phyloP scores from a whole-genome alignment of 2,888 invertebrate genomes.

The Archaeoteleia sp. region DNA sequence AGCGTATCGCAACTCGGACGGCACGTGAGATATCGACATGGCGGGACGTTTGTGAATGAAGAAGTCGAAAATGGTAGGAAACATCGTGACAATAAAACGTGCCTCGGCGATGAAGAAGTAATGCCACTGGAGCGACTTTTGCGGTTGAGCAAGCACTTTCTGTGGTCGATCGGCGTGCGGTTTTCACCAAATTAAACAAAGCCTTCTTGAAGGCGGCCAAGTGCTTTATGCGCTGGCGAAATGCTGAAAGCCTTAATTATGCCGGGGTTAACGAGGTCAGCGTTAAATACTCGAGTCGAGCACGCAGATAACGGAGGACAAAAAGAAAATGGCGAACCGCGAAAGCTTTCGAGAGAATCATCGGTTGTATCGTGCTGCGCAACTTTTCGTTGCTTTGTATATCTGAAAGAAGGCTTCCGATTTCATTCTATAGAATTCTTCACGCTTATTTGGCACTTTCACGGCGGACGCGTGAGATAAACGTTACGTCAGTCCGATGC shows the following conservation, averaged over 20 bases:
- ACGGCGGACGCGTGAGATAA: slow-evolving; percentile 40
- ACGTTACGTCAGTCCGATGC: slow-evolving; percentile 40
- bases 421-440: slow-evolving; percentile 36
- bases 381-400: background rate
- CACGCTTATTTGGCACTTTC: slow-evolving; percentile 52
- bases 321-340: slow-evolving; percentile 12
- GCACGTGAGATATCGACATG: slow-evolving; percentile 2
- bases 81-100: slow-evolving; percentile 5
- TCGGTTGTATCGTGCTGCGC: slow-evolving; percentile 16
- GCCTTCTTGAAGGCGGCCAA: slow-evolving; percentile 11
- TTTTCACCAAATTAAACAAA: slow-evolving; percentile 47
- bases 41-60: slow-evolving; percentile 1
- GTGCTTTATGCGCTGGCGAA: slow-evolving; percentile 30
- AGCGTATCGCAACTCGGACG: background rate
- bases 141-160: slow-evolving; percentile 16
- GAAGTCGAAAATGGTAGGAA: slow-evolving; percentile 4
- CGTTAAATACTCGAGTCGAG: slow-evolving; percentile 35
- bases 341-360: slow-evolving; percentile 33
- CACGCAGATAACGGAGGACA: slow-evolving; percentile 27
- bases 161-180: slow-evolving; percentile 4
- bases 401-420: slow-evolving; percentile 15
- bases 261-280: slow-evolving; percentile 47
- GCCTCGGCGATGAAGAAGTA: slow-evolving; percentile 1
- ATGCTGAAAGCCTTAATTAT: slow-evolving; percentile 47
- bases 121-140: slow-evolving; percentile 3